Evolutionary conservation across 2,888 invertebrate species (phyloP).

Genomic region (Trichopoda pennipes): DNA sequence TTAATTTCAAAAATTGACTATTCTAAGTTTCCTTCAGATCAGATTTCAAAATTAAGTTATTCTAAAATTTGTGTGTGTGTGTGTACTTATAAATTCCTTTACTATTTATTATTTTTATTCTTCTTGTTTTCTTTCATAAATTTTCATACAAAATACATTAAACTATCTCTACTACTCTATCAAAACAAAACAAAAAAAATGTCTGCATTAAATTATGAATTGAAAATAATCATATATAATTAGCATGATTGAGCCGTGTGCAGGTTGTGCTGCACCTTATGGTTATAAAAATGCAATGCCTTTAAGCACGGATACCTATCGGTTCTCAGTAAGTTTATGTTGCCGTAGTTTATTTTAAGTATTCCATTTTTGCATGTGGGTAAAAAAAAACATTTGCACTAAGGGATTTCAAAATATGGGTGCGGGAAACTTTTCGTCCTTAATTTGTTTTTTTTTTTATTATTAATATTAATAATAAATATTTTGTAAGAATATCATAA

Average conservation of each 20-base stretch:
- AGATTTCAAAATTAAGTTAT: conserved; percentile 23
- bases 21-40: conserved; percentile 12
- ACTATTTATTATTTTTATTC: conserved; percentile 57
- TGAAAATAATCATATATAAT: conserved; percentile 67
- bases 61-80: conserved; percentile 3
- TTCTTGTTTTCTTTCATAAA: conserved; percentile 53
- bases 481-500: too few species aligned
- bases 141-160: conserved; percentile 56
- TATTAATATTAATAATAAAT: too few species aligned
- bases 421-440: too few species aligned
- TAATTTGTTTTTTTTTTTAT: too few species aligned
- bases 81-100: conserved; percentile 19
- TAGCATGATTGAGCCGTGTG: conserved; percentile 87
- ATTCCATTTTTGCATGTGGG: not conserved
- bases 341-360: conserved; percentile 61
- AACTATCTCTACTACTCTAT: conserved; percentile 45
- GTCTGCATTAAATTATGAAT: conserved; percentile 56
- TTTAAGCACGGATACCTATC: conserved; percentile 90
- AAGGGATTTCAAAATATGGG: not conserved
- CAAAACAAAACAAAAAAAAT: conserved; percentile 39
- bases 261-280: conserved; percentile 95
- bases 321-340: conserved; percentile 90
- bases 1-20: not conserved
- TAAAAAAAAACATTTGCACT: not conserved
- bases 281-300: conserved; percentile 97